phyloP scores from a whole-genome alignment of 2,113 vertebrate species.

The Stegostoma tigrinum region DNA sequence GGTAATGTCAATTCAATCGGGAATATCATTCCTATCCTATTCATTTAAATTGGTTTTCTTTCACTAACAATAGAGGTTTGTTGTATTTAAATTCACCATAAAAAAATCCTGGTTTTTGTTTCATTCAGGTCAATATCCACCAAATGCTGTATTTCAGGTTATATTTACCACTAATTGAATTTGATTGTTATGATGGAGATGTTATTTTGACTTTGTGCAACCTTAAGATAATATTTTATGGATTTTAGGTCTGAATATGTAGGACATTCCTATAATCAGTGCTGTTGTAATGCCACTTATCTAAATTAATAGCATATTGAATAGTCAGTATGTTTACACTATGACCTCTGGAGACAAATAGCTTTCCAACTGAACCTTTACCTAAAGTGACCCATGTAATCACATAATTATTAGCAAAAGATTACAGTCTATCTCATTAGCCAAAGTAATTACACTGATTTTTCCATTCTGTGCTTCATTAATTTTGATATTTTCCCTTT shows the following conservation, averaged over 20 bases:
- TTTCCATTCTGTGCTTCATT: background rate
- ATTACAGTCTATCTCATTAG: slow-evolving; percentile 1
- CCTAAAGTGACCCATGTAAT: slow-evolving; percentile 32
- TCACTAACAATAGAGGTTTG: background rate
- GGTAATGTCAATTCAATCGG: background rate
- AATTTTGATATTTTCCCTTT: background rate
- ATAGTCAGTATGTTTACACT: slow-evolving; percentile 35
- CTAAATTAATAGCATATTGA: slow-evolving; percentile 29
- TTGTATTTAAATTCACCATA: background rate
- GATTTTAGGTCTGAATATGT: background rate
- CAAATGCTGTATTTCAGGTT: background rate
- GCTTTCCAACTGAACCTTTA: slow-evolving; percentile 28
- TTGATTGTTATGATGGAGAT: background rate
- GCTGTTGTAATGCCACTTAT: background rate
- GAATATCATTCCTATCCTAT: background rate
- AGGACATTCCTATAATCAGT: background rate
- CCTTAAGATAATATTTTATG: background rate
- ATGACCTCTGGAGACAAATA: slow-evolving; percentile 28
- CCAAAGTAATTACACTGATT: background rate
- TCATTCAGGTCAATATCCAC: background rate
- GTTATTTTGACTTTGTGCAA: slow-evolving; percentile 17
- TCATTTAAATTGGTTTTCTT: background rate
- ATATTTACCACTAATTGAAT: background rate
- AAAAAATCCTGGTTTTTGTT: background rate
- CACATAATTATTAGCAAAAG: slow-evolving; percentile 30